Evolutionary conservation across 2,797 vertebrate genomes (phyloP), one percentile per base, ranked within the genome.

Genomic region (Echiichthys vipera): DNA sequence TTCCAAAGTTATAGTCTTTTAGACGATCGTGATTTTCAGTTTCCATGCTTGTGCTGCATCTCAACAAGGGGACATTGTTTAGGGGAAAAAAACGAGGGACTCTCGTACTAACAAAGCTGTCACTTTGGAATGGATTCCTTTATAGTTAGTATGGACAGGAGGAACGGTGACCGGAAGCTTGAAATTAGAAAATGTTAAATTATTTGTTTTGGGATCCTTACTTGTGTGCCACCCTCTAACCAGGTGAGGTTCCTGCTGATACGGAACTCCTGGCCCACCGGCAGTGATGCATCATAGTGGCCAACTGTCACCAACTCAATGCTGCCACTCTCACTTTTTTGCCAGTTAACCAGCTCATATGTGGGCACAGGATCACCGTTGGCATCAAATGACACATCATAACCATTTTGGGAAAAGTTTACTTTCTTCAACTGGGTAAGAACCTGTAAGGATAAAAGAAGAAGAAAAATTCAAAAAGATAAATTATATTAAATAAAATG

Each of bases 341-440:
- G 91, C 94, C 93, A 95, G 83, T 95, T 95, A 25, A 95, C 83
- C 24, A 95, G 53, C 53, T 94, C 93, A 46, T 95, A 95, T 4
- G 29, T 78, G 67, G 92, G 92, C 54, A 91, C 83, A 32, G 94
- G 90, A 63, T 95, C 93, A 0, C 94, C 94, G 0, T 93, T 94
- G 25, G 71, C 70, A 81, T 94, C 92, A 78, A 95, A 95, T n/a
- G 90, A 92, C 39, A 94, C 91, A 40, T 80, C 66, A 55, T 92
- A 90, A 24, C 92, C 90, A 64, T 88, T 91, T 18, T 64, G 78
- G 9, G 89, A 79, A 76, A 95, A 94, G 58, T 84, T 84, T 0
- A 94, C 89, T 11, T 39, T 83, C 45, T 85, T 92, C 13, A 95
- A 59, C 5, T 93, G 73, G 24, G 20, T 56, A 1, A 88, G 51